Evolutionary conservation across 2,113 vertebrate genomes (phyloP), one percentile per base, ranked within the genome.

Genomic region (Platysternon megacephalum): DNA sequence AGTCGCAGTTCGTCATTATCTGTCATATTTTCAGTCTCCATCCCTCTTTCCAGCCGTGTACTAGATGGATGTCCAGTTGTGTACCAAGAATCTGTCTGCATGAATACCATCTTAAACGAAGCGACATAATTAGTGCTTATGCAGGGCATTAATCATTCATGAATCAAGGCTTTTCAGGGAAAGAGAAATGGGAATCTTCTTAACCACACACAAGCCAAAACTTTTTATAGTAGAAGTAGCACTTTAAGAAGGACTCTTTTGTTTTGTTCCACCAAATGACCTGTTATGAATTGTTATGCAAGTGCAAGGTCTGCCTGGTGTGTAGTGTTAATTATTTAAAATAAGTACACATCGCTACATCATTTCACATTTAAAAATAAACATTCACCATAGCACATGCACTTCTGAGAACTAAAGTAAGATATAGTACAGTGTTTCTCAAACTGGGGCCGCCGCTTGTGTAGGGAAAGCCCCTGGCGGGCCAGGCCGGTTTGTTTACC

Each of bases 101-200:
- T 58, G 72, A 84, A 29, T 85, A 68, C 85, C 79, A 68, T 35
- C 89, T 94, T 93, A 83, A 93, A 90, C 28, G 48, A 89, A 91
- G 96, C 95, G 97, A 82, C 82, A 80, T 96, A 98, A 97, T 87
- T 96, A 80, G 51, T 85, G 79, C 81, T 97, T 94, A 93, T 96
- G 95, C 87, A 97, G 39, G 46, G 58, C 42, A 61, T 94, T 97
- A 97, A 94, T 96, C 76, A 87, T 94, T 96, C 82, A 89, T 97
- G 96, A 97, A 97, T 96, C 91, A 91, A 91, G 52, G 79, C 82
- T 74, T 96, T 97, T 97, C 87, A 97, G 90, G 76, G 52, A 87
- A 94, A 72, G 87, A 92, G 93, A 91, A 97, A 92, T 78, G 79
- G 84, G 96, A 94, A 89, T 94, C 87, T 84, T 95, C 84, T 96